A percentile compares a stretch with the other conserved stretches of the same genome.
phyloP scores from a whole-genome alignment of 1,140 invertebrate genomes.

The Polypedilum vanderplanki region DNA sequence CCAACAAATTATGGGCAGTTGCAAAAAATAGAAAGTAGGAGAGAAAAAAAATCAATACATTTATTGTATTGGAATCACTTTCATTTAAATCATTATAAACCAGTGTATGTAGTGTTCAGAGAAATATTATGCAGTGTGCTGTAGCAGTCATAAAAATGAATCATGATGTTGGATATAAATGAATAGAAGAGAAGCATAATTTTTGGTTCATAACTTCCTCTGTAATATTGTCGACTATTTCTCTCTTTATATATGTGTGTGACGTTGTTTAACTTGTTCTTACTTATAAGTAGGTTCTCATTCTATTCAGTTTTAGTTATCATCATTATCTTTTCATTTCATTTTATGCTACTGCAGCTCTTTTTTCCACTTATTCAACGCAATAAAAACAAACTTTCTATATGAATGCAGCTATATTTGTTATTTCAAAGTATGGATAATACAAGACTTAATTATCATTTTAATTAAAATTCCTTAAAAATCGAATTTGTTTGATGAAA shows the following conservation, averaged over 20 bases:
- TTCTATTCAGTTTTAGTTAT: background rate
- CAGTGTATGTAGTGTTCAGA: background rate
- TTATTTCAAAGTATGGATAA: too few species aligned
- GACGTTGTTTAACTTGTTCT: background rate
- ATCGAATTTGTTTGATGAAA: too few species aligned
- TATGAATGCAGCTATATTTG: too few species aligned
- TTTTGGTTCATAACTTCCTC: constrained; percentile 17
- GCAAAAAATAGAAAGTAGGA: constrained; percentile 5
- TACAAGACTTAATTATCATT: too few species aligned
- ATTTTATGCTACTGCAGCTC: too few species aligned
- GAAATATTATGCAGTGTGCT: background rate
- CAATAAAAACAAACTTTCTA: too few species aligned
- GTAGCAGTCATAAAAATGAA: background rate
- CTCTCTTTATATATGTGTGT: too few species aligned
- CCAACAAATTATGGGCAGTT: background rate
- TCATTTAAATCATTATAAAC: constrained; percentile 15
- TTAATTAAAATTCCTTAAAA: too few species aligned
- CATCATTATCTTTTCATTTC: background rate
- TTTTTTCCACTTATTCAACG: too few species aligned
- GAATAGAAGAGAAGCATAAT: background rate
- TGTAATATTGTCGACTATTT: too few species aligned
- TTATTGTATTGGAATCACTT: constrained; percentile 19
- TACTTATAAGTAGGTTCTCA: background rate
- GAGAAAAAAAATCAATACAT: constrained; percentile 10
- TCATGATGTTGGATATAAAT: background rate